Percentiles rank a stretch among this genome's conserved stretches.
phyloP scores from a whole-genome alignment of 1,140 invertebrate species.

The Paraescarpia echinospica region DNA sequence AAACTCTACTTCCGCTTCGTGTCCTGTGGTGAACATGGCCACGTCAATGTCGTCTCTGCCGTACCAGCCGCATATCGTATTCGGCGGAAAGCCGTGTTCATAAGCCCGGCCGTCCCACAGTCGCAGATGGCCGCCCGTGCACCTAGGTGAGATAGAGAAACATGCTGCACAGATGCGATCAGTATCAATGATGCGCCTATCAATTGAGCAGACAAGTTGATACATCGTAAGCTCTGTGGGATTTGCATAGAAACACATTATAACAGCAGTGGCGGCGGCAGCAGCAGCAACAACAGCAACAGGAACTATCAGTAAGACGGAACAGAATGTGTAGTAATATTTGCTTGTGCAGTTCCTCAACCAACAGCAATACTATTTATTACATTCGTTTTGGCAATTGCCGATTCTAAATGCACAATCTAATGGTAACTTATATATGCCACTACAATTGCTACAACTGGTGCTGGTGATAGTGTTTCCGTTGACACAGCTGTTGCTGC shows the following conservation, averaged over 20 bases:
- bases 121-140: not conserved
- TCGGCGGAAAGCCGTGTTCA: not conserved
- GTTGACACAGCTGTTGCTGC: not conserved
- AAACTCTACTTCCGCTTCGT: not conserved
- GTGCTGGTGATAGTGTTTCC: not conserved
- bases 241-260: not conserved
- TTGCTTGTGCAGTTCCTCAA: not conserved
- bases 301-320: not conserved
- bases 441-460: not conserved
- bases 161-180: not conserved
- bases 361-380: not conserved
- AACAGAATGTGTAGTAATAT: not conserved
- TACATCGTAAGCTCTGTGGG: not conserved
- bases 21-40: not conserved
- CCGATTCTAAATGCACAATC: not conserved
- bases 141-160: not conserved
- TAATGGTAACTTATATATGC: not conserved
- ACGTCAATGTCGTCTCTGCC: not conserved
- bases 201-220: not conserved
- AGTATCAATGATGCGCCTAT: too few relatives aligned
- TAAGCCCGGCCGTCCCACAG: not conserved
- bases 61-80: not conserved
- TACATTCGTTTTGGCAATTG: not conserved
- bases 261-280: not conserved
- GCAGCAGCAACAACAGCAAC: not conserved